Evolutionary conservation across 2,888 invertebrate genomes (phyloP).

Genomic region (Heliconius ismenius): DNA sequence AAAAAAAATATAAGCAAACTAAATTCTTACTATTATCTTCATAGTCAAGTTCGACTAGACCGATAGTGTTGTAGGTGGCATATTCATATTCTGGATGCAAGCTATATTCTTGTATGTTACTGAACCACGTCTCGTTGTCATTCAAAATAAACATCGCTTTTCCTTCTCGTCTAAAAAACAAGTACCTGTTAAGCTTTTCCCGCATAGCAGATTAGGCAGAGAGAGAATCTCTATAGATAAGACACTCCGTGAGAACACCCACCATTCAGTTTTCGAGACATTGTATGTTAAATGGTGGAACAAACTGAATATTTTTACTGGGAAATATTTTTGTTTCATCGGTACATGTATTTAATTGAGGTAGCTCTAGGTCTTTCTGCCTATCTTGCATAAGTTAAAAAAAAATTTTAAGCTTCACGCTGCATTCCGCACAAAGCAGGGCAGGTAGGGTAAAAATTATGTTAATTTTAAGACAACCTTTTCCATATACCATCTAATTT

Average conservation of each 20-base stretch:
- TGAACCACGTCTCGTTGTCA: conserved; percentile 49
- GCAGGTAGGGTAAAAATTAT: too few species aligned
- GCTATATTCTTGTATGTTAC: conserved; percentile 48
- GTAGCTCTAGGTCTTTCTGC: too few species aligned
- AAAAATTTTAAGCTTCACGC: too few species aligned
- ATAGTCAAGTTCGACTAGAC: conserved; percentile 54
- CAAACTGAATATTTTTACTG: too few species aligned
- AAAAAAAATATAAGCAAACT: background rate
- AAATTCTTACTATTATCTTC: conserved; percentile 41
- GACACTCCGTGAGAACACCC: background rate
- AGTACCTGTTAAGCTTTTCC: too few species aligned
- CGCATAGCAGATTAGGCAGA: background rate
- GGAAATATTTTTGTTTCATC: too few species aligned
- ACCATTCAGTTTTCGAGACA: background rate
- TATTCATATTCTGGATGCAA: conserved; percentile 61
- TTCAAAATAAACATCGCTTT: conserved; percentile 58
- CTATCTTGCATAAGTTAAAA: too few species aligned
- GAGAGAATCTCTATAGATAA: background rate
- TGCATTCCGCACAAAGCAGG: too few species aligned
- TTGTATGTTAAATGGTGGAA: background rate
- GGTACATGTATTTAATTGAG: too few species aligned
- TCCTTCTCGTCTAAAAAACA: conserved; percentile 45
- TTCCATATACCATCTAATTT: too few species aligned
- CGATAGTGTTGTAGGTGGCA: conserved; percentile 55
- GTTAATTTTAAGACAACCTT: too few species aligned